These are phyloP conservation scores for Cygnus olor DNA, from an alignment of 2,797 vertebrate species.

Conservation along the genomic window DNA sequence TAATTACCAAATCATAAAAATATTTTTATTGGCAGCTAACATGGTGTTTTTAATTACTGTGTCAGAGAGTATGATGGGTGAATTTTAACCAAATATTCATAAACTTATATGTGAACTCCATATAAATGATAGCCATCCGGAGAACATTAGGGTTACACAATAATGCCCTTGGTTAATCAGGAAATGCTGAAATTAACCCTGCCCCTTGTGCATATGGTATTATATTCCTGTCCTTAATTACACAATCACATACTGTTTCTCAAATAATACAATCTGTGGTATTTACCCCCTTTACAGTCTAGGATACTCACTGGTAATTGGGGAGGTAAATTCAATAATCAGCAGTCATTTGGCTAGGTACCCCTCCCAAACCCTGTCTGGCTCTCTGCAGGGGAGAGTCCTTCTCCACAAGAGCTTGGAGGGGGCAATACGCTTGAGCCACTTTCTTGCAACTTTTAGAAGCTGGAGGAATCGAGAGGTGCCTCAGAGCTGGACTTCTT, in stretches of 20 bases:
- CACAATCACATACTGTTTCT: conserved; percentile 52
- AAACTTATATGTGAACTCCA: neutral
- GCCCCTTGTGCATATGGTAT: conserved; percentile 10
- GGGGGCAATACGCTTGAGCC: neutral
- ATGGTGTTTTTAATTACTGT: conserved; percentile 52
- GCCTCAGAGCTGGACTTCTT: conserved; percentile 60
- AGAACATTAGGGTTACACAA: conserved; percentile 52
- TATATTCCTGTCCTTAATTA: conserved; percentile 52
- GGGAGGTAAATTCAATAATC: conserved; percentile 49
- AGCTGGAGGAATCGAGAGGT: conserved; percentile 16
- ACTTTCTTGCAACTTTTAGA: conserved; percentile 40
- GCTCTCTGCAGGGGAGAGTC: conserved; percentile 39
- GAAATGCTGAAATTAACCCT: conserved; percentile 56
- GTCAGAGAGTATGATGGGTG: neutral
- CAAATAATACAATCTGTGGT: conserved; percentile 43
- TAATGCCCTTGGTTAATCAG: conserved; percentile 33
- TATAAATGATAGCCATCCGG: conserved; percentile 45
- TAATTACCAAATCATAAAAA: conserved; percentile 31
- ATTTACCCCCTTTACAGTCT: conserved; percentile 32
- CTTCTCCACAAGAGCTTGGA: conserved; percentile 5
- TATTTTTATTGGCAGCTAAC: conserved; percentile 57
- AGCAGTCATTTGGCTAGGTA: conserved; percentile 14
- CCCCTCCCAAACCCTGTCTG: neutral
- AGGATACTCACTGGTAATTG: conserved; percentile 30
- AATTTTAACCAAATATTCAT: conserved; percentile 49